Conservation (phyloP, 2,888 invertebrate genomes). For the Hymenopus coronatus region DNA sequence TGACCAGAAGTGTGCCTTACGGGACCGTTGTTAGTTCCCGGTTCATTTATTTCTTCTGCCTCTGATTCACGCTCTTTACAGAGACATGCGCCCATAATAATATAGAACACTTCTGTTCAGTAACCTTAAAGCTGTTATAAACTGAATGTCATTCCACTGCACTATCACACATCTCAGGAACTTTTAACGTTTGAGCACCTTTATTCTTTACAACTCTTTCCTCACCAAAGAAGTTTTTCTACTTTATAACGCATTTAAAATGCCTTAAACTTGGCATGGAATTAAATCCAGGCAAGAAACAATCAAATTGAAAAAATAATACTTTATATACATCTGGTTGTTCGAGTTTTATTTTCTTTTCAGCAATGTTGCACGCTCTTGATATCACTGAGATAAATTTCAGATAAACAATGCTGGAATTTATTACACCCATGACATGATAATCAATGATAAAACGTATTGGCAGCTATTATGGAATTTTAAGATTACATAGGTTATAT, state of each 20-base stretch:
- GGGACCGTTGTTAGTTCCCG: constrained; percentile 8
- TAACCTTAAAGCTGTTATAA: background rate
- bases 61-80: constrained; percentile 61
- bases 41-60: background rate
- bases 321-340: background rate
- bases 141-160: background rate
- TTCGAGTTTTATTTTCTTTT: background rate
- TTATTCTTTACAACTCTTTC: background rate
- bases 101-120: background rate
- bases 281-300: background rate
- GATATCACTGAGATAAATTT: too few species aligned
- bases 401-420: too few species aligned
- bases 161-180: background rate
- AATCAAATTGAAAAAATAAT: background rate
- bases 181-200: background rate
- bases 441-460: too few species aligned
- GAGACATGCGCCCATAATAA: constrained; percentile 71
- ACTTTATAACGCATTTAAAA: background rate
- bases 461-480: too few species aligned
- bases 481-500: too few species aligned
- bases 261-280: background rate
- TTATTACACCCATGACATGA: too few species aligned
- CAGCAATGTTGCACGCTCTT: background rate
- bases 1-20: constrained; percentile 22
- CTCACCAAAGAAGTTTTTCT: background rate